phyloP scores from a whole-genome alignment of 37 sponge, comb jelly and placozoan species.

The Mnemiopsis leidyi region DNA sequence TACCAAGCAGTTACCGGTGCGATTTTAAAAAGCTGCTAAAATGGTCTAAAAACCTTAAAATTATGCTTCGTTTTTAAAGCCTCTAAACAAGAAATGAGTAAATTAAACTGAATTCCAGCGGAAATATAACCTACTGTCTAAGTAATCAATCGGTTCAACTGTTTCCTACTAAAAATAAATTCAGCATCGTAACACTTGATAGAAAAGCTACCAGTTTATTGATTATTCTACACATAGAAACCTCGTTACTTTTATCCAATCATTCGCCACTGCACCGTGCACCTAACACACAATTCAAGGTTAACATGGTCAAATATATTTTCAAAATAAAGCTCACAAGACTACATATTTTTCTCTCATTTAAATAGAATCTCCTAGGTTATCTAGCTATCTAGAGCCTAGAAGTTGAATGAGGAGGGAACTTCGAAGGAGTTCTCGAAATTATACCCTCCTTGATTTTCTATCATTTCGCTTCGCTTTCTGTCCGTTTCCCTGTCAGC shows the following conservation, averaged over 20 bases:
- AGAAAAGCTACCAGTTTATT: neutral
- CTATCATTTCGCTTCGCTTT: neutral
- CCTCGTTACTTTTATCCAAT: neutral
- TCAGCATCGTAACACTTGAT: neutral
- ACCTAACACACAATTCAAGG: neutral
- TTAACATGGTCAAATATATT: neutral
- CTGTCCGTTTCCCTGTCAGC: neutral
- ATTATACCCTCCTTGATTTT: slow-evolving; percentile 41
- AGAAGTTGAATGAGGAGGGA: neutral
- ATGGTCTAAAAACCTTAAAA: neutral
- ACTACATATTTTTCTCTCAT: neutral
- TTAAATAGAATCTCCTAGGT: no score
- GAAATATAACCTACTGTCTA: neutral
- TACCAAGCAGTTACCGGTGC: neutral
- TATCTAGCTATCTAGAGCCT: neutral
- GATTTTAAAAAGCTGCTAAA: neutral
- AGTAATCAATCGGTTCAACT: neutral
- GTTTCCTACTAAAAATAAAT: neutral
- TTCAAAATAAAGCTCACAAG: neutral
- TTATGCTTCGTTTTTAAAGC: neutral
- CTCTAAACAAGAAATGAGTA: neutral
- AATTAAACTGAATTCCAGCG: neutral
- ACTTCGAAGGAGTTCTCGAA: slow-evolving; percentile 34
- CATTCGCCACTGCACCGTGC: no score
- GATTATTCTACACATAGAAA: neutral